Evolutionary conservation across 2,797 vertebrate species (phyloP), one percentile per base, ranked within the genome.

Genomic region (Cyprinodon diabolis): DNA sequence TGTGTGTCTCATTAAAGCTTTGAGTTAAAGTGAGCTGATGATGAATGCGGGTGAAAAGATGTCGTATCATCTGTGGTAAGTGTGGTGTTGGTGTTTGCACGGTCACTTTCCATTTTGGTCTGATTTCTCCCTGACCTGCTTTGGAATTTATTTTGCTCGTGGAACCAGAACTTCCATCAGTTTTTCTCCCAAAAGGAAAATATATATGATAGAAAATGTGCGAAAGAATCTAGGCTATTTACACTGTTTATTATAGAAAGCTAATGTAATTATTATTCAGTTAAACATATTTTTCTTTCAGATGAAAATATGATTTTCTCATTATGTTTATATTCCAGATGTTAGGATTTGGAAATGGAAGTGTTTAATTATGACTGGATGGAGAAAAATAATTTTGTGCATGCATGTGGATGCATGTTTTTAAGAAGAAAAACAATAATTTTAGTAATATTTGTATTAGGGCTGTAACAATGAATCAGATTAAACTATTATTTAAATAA

Each of bases 51-150:
- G 84, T 91, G 82, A 66, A 37, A 69, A 69, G 69, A 76, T 74
- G 1, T 71, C 69, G 51, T 14, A 30, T 25, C 84, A 54, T 79
- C 62, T 77, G 80, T 89, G 93, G 94, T 94, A 93, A 94, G 94
- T 93, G 86, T 84, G 62, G 40, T 47, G 21, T 55, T 77, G 37
- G 71, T 47, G 57, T 79, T 83, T 89, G 86, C 89, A 89, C 82
- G 88, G 2, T 70, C 35, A 23, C 30, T 35, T 72, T 2, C 71
- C 1, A 51, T 76, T 68, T 74, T 68, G 19, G 47, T 60, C 69
- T 66, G 14, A 54, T 76, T 83, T 73, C 52, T 19, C 80, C 66
- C 78, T 71, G 72, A 80, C 67, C 65, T 52, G 40, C 51, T 69
- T 65, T 6, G 3, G 1, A 21, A 12, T 65, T 65, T 65, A 21